phyloP scores from a whole-genome alignment of 2,113 vertebrate genomes.

The Silurus glanis region DNA sequence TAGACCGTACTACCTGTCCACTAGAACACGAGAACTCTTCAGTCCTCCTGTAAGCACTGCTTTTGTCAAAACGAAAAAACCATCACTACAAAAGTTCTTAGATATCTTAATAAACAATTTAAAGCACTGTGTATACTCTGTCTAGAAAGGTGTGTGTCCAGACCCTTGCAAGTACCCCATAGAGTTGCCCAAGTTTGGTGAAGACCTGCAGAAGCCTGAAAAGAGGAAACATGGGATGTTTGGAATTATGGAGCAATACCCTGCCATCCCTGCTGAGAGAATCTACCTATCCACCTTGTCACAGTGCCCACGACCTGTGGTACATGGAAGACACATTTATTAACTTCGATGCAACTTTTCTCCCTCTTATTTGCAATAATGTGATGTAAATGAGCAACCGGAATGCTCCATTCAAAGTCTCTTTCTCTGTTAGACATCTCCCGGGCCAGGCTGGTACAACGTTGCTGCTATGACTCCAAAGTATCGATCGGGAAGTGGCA shows the following conservation, averaged over 20 bases:
- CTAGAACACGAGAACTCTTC: conserved; percentile 50
- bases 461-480: conserved; percentile 29
- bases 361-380: not conserved
- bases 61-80: not conserved
- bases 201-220: conserved; percentile 55
- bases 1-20: conserved; percentile 62
- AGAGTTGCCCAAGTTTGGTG: conserved; percentile 61
- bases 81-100: not conserved
- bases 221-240: conserved; percentile 71
- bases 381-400: not conserved
- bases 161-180: conserved; percentile 46
- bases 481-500: conserved; percentile 31
- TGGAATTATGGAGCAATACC: conserved; percentile 61
- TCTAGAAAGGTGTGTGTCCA: conserved; percentile 56
- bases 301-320: conserved; percentile 64
- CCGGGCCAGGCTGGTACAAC: conserved; percentile 65
- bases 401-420: not conserved
- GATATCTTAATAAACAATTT: not conserved
- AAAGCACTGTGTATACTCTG: not conserved
- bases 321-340: conserved; percentile 54
- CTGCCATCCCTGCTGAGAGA: conserved; percentile 56
- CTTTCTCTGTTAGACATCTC: conserved; percentile 51
- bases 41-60: conserved; percentile 59
- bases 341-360: not conserved
- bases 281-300: conserved; percentile 66